Evolutionary conservation across 2,888 invertebrate genomes (phyloP).

Genomic region (Trypoxylon attenuatum): DNA sequence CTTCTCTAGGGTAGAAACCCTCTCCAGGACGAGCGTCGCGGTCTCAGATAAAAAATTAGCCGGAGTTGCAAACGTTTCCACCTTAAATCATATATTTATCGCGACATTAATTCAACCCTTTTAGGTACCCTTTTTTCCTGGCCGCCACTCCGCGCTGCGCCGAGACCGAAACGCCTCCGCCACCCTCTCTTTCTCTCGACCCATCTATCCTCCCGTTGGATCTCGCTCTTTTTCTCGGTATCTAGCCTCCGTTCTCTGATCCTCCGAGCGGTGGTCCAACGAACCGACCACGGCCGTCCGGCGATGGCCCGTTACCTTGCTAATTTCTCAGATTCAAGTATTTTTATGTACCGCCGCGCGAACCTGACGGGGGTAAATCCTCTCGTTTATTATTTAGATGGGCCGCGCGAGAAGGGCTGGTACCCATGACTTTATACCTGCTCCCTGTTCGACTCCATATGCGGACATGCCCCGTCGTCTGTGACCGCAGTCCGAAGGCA

Average conservation of each 20-base stretch:
- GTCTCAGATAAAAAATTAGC: slow-evolving; percentile 75
- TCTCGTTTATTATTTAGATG: slow-evolving; percentile 74
- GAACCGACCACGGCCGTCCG: slow-evolving; percentile 47
- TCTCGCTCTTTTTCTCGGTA: slow-evolving; percentile 11
- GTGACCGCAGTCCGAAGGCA: slow-evolving; percentile 23
- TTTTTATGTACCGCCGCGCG: slow-evolving; percentile 70
- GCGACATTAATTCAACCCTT: slow-evolving; percentile 76
- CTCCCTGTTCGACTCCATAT: not conserved
- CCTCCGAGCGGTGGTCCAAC: slow-evolving; percentile 17
- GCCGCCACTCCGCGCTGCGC: slow-evolving; percentile 53
- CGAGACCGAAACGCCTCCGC: slow-evolving; percentile 41
- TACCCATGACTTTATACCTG: not conserved
- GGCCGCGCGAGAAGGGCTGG: slow-evolving; percentile 28
- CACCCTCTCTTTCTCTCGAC: slow-evolving; percentile 44
- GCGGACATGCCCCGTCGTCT: slow-evolving; percentile 1
- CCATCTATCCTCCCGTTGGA: slow-evolving; percentile 18
- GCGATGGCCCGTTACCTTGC: slow-evolving; percentile 66
- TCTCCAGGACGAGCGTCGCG: slow-evolving; percentile 52
- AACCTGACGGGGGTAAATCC: slow-evolving; percentile 69
- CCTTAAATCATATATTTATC: slow-evolving; percentile 76
- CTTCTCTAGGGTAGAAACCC: slow-evolving; percentile 62
- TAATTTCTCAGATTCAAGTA: slow-evolving; percentile 75
- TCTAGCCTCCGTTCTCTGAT: slow-evolving; percentile 25
- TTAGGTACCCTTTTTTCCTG: slow-evolving; percentile 70
- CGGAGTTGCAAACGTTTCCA: slow-evolving; percentile 73